These are phyloP conservation scores for Oxygymnocypris stewartii DNA, from an alignment of 2,113 vertebrate genomes.

Conservation along the genomic window DNA sequence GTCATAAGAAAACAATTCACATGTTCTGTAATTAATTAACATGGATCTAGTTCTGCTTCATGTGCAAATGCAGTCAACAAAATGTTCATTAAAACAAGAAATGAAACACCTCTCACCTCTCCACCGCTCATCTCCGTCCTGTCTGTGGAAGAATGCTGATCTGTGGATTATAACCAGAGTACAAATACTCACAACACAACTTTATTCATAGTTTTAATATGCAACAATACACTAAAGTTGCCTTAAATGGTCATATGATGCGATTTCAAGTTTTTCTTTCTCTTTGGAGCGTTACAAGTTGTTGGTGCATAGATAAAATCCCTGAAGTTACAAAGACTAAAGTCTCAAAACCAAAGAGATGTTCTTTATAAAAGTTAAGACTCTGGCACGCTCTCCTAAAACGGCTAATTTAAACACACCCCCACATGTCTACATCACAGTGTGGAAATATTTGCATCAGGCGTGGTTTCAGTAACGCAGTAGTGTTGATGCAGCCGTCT, in stretches of 20 bases:
- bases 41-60: not conserved
- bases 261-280: no score
- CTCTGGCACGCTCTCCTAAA: no score
- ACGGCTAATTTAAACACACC: no score
- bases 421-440: no score
- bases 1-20: not conserved
- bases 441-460: no score
- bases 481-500: no score
- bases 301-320: no score
- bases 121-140: not conserved
- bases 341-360: no score
- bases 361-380: no score
- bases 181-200: not conserved
- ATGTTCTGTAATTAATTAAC: not conserved
- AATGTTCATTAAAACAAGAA: not conserved
- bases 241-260: not conserved
- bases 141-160: not conserved
- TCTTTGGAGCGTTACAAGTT: no score
- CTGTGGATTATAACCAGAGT: not conserved
- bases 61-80: not conserved
- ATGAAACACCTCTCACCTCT: not conserved
- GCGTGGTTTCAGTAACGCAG: no score
- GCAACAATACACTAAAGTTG: not conserved
- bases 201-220: not conserved
- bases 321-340: no score